Conservation (phyloP, 2,797 vertebrate species). For the Lepus townsendii region DNA sequence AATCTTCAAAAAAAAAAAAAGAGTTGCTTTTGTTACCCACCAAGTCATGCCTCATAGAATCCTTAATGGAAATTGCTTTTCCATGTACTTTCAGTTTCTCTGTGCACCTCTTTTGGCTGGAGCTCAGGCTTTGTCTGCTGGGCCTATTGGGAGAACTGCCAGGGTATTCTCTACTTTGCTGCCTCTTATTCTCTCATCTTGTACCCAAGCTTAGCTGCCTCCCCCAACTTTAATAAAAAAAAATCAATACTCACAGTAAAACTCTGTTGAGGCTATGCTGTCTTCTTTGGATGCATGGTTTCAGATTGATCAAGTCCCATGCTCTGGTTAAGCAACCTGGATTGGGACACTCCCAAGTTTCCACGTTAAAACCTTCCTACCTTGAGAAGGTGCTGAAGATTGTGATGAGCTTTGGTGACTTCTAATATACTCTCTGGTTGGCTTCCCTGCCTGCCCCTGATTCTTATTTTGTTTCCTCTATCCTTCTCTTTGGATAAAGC, state of each 20-base stretch:
- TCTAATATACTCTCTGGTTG: background rate
- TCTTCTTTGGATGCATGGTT: background rate
- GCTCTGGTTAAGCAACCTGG: background rate
- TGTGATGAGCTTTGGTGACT: background rate
- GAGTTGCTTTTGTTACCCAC: conserved; percentile 36
- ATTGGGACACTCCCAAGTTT: background rate
- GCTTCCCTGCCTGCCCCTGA: background rate
- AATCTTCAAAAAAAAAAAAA: background rate
- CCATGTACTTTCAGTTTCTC: conserved; percentile 26
- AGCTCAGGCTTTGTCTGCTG: background rate
- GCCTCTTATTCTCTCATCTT: background rate
- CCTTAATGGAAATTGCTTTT: conserved; percentile 17
- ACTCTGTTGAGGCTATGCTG: background rate
- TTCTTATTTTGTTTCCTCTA: conserved; percentile 36
- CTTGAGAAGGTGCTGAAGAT: background rate
- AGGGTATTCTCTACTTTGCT: background rate
- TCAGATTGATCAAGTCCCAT: background rate
- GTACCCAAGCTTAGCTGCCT: background rate
- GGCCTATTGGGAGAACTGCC: background rate
- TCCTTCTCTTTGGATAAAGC: conserved; percentile 26
- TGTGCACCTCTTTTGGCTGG: background rate
- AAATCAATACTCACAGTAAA: background rate
- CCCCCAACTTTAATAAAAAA: conserved; percentile 35
- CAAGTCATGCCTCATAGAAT: conserved; percentile 24
- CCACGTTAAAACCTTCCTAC: background rate